phyloP scores from a whole-genome alignment of 2,888 invertebrate genomes.

The Cactoblastis cactorum region DNA sequence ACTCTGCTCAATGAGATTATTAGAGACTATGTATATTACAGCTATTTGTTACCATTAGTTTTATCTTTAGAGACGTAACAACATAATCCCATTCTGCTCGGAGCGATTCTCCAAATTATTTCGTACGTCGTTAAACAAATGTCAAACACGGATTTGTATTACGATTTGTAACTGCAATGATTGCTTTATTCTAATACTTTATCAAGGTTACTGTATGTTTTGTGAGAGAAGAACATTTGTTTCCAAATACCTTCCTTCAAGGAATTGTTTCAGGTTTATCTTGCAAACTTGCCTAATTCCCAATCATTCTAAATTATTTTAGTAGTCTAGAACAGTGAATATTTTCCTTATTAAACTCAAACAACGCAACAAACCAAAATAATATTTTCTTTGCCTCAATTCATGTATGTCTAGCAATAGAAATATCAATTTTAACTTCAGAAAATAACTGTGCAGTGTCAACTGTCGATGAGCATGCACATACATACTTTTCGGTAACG shows the following conservation, averaged over 20 bases:
- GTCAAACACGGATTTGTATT: slow-evolving; percentile 15
- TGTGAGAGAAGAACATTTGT: slow-evolving; percentile 4
- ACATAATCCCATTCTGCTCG: slow-evolving; percentile 18
- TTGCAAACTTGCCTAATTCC: no score
- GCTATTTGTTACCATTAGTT: slow-evolving; percentile 12
- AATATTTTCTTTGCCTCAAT: neutral
- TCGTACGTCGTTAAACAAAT: slow-evolving; percentile 13
- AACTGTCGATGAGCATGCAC: slow-evolving; percentile 14
- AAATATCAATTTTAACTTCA: neutral
- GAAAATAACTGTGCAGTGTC: slow-evolving; percentile 10
- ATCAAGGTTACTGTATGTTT: slow-evolving; percentile 35
- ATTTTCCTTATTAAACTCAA: no score
- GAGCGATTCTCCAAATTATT: slow-evolving; percentile 10
- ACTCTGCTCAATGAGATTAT: slow-evolving; percentile 19
- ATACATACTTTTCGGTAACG: slow-evolving; percentile 35
- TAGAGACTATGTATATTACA: slow-evolving; percentile 18
- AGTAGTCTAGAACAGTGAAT: no score
- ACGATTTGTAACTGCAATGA: slow-evolving; percentile 10
- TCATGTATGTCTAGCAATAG: neutral
- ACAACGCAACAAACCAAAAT: no score
- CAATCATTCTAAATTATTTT: no score
- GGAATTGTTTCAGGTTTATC: no score
- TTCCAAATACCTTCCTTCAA: no score
- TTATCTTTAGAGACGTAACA: slow-evolving; percentile 14
- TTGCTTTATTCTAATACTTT: slow-evolving; percentile 12